phyloP scores from a whole-genome alignment of 2,113 vertebrate genomes.

The Neogale vison region DNA sequence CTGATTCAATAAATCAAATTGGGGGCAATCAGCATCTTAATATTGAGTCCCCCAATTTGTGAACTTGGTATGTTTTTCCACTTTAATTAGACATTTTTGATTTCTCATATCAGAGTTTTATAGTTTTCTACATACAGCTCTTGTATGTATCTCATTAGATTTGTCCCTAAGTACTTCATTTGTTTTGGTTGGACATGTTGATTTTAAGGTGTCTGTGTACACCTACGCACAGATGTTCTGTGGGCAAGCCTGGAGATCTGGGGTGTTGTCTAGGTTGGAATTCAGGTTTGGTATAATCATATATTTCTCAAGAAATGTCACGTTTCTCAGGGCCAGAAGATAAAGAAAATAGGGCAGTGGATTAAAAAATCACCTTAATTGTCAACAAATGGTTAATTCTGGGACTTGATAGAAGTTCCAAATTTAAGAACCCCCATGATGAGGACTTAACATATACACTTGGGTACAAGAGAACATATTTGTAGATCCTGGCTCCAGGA shows the following conservation, averaged over 20 bases:
- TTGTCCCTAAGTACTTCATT: neutral
- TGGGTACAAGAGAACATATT: neutral
- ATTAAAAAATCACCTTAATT: neutral
- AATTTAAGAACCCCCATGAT: neutral
- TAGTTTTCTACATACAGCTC: neutral
- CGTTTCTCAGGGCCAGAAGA: neutral
- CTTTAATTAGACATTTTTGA: neutral
- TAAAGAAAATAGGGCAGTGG: neutral
- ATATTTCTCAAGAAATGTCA: neutral
- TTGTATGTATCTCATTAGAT: neutral
- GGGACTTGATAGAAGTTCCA: neutral
- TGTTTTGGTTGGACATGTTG: neutral
- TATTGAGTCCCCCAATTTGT: neutral
- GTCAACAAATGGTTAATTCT: neutral
- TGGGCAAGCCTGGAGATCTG: neutral
- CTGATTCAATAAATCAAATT: neutral
- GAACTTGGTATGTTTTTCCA: neutral
- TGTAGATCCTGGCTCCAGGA: neutral
- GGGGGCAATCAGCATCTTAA: neutral
- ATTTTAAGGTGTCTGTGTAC: neutral
- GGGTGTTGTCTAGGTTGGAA: neutral
- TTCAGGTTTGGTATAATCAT: neutral
- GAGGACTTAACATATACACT: neutral
- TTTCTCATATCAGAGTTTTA: neutral
- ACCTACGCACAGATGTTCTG: neutral